A percentile compares a stretch with the other conserved stretches of the same genome.
phyloP scores from a whole-genome alignment of 1,140 invertebrate genomes.

The Euglossa dilemma region DNA sequence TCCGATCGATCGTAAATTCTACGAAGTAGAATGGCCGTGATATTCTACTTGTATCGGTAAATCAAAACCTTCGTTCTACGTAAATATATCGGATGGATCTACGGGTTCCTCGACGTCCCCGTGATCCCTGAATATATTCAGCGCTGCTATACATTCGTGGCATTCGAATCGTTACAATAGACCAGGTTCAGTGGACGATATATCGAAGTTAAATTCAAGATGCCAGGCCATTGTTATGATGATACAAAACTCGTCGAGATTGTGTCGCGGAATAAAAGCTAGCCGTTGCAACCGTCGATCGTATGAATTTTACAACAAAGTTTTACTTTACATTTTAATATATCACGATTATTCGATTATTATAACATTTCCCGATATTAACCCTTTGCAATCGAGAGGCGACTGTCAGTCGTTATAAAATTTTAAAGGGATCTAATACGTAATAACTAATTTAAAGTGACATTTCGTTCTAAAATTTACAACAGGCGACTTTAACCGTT shows the following conservation, averaged over 20 bases:
- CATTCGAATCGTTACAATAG: neutral
- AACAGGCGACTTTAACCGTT: no score
- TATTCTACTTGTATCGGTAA: neutral
- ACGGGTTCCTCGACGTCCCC: neutral
- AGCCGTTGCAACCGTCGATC: no score
- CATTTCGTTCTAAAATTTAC: no score
- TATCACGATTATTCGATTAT: no score
- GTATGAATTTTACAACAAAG: no score
- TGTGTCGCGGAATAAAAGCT: neutral
- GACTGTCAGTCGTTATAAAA: no score
- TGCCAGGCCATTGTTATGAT: neutral
- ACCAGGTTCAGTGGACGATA: neutral
- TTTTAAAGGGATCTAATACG: no score
- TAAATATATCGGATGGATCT: neutral
- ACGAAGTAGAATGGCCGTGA: neutral
- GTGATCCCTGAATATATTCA: neutral
- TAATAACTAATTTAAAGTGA: no score
- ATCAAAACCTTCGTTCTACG: slow-evolving; percentile 2
- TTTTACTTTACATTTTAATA: no score
- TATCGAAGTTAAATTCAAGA: neutral
- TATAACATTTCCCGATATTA: no score
- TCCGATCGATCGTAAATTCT: slow-evolving; percentile 11
- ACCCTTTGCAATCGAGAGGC: no score
- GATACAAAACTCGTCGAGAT: neutral
- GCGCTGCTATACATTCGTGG: no score